phyloP scores from a whole-genome alignment of 30 jellyfish, hydroid and myxozoan species.

The Nemopilema nomurai region DNA sequence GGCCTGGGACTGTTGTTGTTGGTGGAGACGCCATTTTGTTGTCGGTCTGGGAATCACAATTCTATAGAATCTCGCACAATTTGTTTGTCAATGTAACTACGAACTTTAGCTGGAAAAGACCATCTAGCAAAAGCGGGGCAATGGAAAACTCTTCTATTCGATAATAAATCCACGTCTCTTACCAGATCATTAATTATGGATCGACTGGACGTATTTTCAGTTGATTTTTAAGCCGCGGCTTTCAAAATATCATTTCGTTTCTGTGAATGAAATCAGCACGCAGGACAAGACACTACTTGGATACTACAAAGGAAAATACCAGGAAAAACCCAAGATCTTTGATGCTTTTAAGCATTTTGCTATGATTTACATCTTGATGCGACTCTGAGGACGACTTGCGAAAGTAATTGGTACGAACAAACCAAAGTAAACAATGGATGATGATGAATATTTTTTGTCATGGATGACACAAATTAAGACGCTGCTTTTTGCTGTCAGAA shows the following conservation, averaged over 20 bases:
- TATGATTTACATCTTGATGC: not conserved
- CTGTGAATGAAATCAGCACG: too few relatives aligned
- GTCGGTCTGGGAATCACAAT: not conserved
- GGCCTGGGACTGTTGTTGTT: constrained; percentile 49
- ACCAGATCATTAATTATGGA: constrained; percentile 10
- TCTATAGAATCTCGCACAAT: not conserved
- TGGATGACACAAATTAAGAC: not conserved
- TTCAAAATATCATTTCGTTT: not conserved
- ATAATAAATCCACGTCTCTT: not conserved
- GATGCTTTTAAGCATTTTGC: not conserved
- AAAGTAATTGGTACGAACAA: not conserved
- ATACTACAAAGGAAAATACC: too few relatives aligned
- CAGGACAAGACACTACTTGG: too few relatives aligned
- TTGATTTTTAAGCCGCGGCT: constrained; percentile 11
- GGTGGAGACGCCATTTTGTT: constrained; percentile 47
- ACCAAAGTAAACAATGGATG: not conserved
- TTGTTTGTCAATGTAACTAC: not conserved
- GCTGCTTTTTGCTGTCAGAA: not conserved
- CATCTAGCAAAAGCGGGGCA: constrained; percentile 6
- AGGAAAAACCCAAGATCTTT: too few relatives aligned
- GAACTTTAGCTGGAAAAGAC: not conserved
- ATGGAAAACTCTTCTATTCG: not conserved
- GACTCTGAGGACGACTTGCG: not conserved
- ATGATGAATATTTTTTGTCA: not conserved
- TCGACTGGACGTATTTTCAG: not conserved